These are phyloP conservation scores for Toxonevra muliebris DNA, from an alignment of 2,888 invertebrate genomes.

Conservation along the genomic window DNA sequence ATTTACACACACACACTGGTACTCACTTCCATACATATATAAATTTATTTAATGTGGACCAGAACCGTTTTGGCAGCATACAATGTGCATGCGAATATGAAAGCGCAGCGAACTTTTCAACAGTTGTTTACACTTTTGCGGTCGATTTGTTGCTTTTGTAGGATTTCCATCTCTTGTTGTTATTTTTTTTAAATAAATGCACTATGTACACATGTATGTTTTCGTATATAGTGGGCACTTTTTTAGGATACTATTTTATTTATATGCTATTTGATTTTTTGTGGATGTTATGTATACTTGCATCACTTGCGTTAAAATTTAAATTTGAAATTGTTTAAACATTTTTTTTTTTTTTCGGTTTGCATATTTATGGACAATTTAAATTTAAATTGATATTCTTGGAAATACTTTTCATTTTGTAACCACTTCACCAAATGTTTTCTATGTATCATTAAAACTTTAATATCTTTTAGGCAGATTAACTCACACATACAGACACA, in stretches of 20 bases:
- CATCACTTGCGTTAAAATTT: too few species aligned
- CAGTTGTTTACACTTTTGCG: slow-evolving; percentile 35
- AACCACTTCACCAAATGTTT: too few species aligned
- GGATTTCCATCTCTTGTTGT: too few species aligned
- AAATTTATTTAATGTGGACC: not conserved
- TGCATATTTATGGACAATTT: not conserved
- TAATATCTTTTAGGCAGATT: too few species aligned
- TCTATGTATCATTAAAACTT: too few species aligned
- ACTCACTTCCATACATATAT: not conserved
- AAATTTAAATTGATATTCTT: not conserved
- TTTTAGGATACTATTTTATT: too few species aligned
- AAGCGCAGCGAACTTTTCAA: slow-evolving; percentile 12
- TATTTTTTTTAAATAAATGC: too few species aligned
- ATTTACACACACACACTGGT: not conserved
- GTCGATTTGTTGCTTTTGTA: slow-evolving; percentile 22
- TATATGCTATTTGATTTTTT: too few species aligned
- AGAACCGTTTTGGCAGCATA: not conserved
- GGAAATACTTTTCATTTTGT: too few species aligned
- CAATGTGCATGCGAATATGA: not conserved
- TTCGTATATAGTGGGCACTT: too few species aligned
- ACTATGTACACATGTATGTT: too few species aligned
- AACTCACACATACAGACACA: not conserved
- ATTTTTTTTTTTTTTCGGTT: not conserved
- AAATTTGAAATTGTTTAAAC: not conserved
- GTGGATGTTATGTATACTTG: too few species aligned